Base-by-base conservation (phyloP, 2,113 vertebrate species). In the Aptenodytes forsteri region DNA sequence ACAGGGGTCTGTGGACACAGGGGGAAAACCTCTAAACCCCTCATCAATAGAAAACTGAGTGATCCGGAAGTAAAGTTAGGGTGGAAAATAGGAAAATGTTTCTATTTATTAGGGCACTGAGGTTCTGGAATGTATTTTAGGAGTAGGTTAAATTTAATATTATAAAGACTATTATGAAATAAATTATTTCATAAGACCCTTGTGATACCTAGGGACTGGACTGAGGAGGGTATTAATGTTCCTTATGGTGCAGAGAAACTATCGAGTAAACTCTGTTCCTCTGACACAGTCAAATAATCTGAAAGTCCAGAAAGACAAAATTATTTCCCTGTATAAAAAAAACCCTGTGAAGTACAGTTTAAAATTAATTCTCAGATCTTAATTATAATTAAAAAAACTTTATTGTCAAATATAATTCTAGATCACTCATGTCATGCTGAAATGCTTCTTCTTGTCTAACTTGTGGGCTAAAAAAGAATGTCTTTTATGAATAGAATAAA, bases 41-140 rank as follows among this genome's bases (percentile, higher is more conserved):
- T 71, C 6, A 16, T 11, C 0, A 0, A 2, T 1, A 54, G 70
- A 56, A 73, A 77, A 15, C 4, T 16, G 32, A n/a, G 13, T 16
- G 19, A 70, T 34, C 9, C 38, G 86, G 52, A 88, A 79, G 25
- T 22, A 50, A 80, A 50, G 2, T 44, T 54, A 85, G 15, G 16
- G 13, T 52, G 13, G 14, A 12, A 83, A 96, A 69, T 9, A 89
- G 4, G 15, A 95, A 75, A 79, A 58, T 42, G 0, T 11, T 83
- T n/a, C 4, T 50, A 55, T 67, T 85, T 83, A 42, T 1, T 8
- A 50, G 3, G 62, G 2, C 22, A 55, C 8, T 15, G 38, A 36
- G 2, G 3, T 82, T 87, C 72, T 80, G 26, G 11, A 81, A 47
- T 32, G 7, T 42, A 70, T 69, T 93, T 54, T 49, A 64, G 2